Percentiles rank a stretch among this genome's conserved stretches.
Evolutionary conservation across 2,113 vertebrate species (phyloP).

Genomic region (Epinephelus lanceolatus): DNA sequence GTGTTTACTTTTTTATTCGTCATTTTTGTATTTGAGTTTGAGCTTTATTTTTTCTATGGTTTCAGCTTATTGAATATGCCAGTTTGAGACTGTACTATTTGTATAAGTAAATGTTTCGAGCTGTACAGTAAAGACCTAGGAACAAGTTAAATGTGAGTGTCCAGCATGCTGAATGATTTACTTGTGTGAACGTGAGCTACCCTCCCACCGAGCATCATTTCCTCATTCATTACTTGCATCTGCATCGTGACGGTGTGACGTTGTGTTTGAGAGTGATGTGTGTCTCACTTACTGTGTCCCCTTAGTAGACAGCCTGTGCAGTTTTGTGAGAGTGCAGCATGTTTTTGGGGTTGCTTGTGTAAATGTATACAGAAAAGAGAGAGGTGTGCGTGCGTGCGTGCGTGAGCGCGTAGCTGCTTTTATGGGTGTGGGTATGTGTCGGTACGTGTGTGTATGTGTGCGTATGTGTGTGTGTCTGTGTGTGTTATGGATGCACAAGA

Average conservation of each 20-base stretch:
- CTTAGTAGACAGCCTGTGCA: conserved; percentile 84
- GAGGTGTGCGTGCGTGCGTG: conserved; percentile 10
- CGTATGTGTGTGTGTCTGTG: conserved; percentile 25
- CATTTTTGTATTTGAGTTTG: conserved; percentile 74
- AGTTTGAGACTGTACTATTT: conserved; percentile 83
- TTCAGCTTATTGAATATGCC: conserved; percentile 76
- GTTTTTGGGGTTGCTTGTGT: conserved; percentile 77
- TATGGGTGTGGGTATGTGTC: conserved; percentile 10
- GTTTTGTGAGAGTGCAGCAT: conserved; percentile 85
- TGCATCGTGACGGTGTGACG: conserved; percentile 83
- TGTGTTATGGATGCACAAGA: conserved; percentile 63
- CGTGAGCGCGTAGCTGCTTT: background rate
- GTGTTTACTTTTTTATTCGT: conserved; percentile 76
- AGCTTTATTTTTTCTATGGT: conserved; percentile 73
- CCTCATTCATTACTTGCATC: conserved; percentile 79
- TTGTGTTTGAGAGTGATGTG: conserved; percentile 82
- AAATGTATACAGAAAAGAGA: conserved; percentile 72
- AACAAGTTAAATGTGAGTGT: conserved; percentile 79
- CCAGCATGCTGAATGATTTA: conserved; percentile 86
- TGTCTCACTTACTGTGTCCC: conserved; percentile 81
- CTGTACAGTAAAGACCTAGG: conserved; percentile 82
- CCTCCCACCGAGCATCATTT: conserved; percentile 76
- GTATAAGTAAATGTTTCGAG: conserved; percentile 81
- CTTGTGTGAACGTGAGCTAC: conserved; percentile 80
- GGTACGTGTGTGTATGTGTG: conserved; percentile 36